These are phyloP conservation scores for Cephus nigrinus DNA, from an alignment of 2,888 invertebrate species.

Conservation along the genomic window DNA sequence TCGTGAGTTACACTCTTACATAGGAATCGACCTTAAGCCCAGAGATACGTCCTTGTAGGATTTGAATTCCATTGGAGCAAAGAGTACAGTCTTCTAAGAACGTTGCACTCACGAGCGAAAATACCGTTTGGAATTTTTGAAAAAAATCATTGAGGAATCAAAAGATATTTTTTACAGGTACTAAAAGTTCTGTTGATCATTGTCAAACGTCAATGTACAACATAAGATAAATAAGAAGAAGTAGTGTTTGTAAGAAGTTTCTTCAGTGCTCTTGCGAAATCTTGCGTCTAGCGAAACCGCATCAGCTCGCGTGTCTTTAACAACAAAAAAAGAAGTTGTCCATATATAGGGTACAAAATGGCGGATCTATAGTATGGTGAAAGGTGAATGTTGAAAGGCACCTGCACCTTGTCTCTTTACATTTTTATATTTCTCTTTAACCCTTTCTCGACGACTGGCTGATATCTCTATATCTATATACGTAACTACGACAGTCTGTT, in stretches of 20 bases:
- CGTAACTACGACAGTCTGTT: constrained; percentile 7
- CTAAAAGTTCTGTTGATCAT: neutral
- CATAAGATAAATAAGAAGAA: neutral
- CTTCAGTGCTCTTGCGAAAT: neutral
- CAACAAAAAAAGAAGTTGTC: constrained; percentile 4
- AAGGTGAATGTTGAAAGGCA: constrained; percentile 42
- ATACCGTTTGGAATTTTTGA: neutral
- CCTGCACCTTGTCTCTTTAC: constrained; percentile 24
- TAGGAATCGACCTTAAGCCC: constrained; percentile 38
- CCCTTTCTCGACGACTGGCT: neutral
- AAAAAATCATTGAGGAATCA: neutral
- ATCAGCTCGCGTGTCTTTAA: neutral
- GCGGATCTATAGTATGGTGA: constrained; percentile 41
- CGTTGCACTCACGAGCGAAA: neutral
- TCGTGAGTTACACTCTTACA: neutral
- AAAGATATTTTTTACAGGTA: neutral
- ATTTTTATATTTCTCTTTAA: neutral
- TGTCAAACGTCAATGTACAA: constrained; percentile 12
- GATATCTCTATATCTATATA: neutral
- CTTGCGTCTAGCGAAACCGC: neutral
- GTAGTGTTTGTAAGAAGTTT: neutral
- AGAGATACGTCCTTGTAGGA: constrained; percentile 45
- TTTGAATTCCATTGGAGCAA: constrained; percentile 24
- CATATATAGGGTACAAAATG: constrained; percentile 30
- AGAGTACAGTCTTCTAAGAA: neutral